phyloP scores from a whole-genome alignment of 1,140 invertebrate genomes.

The Papilio machaon region DNA sequence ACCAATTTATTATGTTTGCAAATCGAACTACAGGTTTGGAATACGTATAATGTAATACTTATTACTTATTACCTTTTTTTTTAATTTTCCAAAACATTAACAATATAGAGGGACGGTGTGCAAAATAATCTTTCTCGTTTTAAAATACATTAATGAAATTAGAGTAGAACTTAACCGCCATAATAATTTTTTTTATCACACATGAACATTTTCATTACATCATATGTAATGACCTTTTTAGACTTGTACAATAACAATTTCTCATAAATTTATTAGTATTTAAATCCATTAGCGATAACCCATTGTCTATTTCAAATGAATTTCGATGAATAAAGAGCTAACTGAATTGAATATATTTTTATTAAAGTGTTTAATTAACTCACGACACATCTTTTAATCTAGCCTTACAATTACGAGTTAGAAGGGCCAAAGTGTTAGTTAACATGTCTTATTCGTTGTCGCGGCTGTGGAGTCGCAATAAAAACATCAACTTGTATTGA shows the following conservation, averaged over 20 bases:
- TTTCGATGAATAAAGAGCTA: background rate
- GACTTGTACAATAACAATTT: too few relatives aligned
- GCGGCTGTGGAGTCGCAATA: constrained; percentile 71
- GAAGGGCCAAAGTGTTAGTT: constrained; percentile 69
- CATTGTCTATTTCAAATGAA: background rate
- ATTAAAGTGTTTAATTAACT: constrained; percentile 42
- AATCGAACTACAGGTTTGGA: background rate
- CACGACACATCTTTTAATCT: constrained; percentile 71
- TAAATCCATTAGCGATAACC: background rate
- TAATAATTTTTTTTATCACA: too few relatives aligned
- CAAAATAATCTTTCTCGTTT: too few relatives aligned
- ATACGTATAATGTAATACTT: background rate
- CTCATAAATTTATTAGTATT: background rate
- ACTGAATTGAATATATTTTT: too few relatives aligned
- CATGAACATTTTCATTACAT: too few relatives aligned
- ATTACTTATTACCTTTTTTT: background rate
- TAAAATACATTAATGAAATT: too few relatives aligned
- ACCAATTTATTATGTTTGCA: background rate
- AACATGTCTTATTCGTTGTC: constrained; percentile 69
- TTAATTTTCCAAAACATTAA: background rate
- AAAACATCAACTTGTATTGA: constrained; percentile 77
- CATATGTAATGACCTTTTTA: too few relatives aligned
- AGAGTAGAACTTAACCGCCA: too few relatives aligned
- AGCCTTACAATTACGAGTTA: constrained; percentile 69
- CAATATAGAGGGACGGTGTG: too few relatives aligned